A percentile compares a stretch with the other conserved stretches of the same genome.
Conservation (phyloP, 2,888 invertebrate species). For the Temnothorax unifasciatus region DNA sequence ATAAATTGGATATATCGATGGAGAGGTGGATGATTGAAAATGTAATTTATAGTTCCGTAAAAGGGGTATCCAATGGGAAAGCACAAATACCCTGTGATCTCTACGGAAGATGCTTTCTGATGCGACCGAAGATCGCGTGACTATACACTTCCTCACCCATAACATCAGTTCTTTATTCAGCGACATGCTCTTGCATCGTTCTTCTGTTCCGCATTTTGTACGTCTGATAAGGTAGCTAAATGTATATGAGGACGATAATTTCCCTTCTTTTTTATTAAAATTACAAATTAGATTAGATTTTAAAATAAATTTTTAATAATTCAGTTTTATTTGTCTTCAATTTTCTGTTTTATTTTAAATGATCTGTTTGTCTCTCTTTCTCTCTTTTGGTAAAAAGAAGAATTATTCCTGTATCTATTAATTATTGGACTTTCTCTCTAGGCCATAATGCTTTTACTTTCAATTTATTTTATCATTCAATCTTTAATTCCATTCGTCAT, state of each 20-base stretch:
- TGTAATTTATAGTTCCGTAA: conserved; percentile 43
- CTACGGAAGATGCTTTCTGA: conserved; percentile 61
- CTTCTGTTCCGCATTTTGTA: conserved; percentile 36
- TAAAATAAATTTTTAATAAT: background rate
- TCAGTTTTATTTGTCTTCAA: background rate
- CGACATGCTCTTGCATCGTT: conserved; percentile 55
- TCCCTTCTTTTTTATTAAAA: background rate
- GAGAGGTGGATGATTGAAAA: conserved; percentile 53
- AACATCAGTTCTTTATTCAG: conserved; percentile 72
- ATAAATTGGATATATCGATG: conserved; percentile 20
- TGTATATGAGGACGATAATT: background rate
- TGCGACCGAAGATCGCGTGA: conserved; percentile 76
- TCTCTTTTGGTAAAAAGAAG: background rate
- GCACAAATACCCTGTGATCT: conserved; percentile 61
- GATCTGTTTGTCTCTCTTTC: background rate
- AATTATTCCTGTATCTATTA: background rate
- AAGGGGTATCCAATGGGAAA: conserved; percentile 46
- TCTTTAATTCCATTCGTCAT: background rate
- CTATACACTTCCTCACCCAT: conserved; percentile 74
- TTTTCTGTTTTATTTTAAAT: too few relatives aligned
- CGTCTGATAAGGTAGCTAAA: conserved; percentile 31
- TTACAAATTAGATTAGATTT: background rate
- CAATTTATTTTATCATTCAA: conserved; percentile 4
- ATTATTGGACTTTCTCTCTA: conserved; percentile 33
- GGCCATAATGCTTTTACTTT: background rate